Percentiles rank a stretch among this genome's conserved stretches.
phyloP scores from a whole-genome alignment of 2,888 invertebrate genomes.

The Apodemia mormo region DNA sequence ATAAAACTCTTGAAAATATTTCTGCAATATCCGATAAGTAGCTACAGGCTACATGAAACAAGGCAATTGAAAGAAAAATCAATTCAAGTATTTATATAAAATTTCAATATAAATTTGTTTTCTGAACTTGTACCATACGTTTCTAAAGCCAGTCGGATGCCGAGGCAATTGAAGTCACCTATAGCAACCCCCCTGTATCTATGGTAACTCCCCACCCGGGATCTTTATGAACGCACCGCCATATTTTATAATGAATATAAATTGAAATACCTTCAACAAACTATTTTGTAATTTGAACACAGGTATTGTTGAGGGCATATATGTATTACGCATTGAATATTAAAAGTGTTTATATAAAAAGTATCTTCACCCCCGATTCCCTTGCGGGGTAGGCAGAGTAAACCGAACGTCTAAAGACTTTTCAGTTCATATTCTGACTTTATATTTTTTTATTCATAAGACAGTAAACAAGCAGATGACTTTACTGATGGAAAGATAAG shows the following conservation, averaged over 20 bases:
- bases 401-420: no score
- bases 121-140: constrained; percentile 37
- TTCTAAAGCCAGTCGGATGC: constrained; percentile 48
- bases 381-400: no score
- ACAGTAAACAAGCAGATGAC: no score
- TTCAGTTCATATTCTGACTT: no score
- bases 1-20: not conserved
- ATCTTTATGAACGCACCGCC: constrained; percentile 62
- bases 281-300: constrained; percentile 49
- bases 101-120: constrained; percentile 11
- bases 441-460: no score
- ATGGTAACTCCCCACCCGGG: constrained; percentile 51
- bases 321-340: not conserved
- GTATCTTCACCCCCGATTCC: no score
- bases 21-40: not conserved
- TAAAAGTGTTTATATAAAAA: not conserved
- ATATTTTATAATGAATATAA: constrained; percentile 56
- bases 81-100: constrained; percentile 7
- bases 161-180: constrained; percentile 65
- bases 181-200: constrained; percentile 60
- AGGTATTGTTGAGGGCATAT: constrained; percentile 16
- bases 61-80: constrained; percentile 14
- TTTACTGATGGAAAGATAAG: no score
- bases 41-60: constrained; percentile 1
- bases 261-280: constrained; percentile 51